Evolutionary conservation across 2,797 vertebrate species (phyloP), one percentile per base, ranked within the genome.

Genomic region (Botia almorhae): DNA sequence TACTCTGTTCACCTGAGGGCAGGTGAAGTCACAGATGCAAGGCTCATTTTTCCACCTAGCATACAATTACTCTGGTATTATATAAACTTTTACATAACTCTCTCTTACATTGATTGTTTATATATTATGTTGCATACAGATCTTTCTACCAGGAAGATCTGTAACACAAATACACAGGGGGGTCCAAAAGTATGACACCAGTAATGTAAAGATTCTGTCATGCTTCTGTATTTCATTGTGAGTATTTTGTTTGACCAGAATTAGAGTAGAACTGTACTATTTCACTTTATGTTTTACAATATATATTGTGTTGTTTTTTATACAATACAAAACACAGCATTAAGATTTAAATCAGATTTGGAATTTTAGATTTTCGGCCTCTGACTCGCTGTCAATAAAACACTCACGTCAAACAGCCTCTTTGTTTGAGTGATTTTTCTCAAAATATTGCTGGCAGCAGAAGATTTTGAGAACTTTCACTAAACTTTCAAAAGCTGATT

Each of bases 401-500:
- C 43, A 17, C 61, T n/a, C 61, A 64, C 33, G 6, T 64, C 61
- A 63, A 36, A 33, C 60, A 12, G 26, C 26, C 5, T 58, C 6
- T 51, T 70, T 69, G 21, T 16, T 36, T 36, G 26, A 19, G 13
- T 39, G 12, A 53, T 56, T 76, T 63, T 14, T 58, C n/a, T 55
- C 11, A 64, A 76, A 80, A 56, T 33, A 39, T 19, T 64, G 26
- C 13, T 16, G 70, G 36, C 63, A 69, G 64, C 12, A 21, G 26
- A 29, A 5, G 21, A 10, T 19, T 64, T 70, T 61, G 46, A 80
- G 75, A 85, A 80, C 64, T 67, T 82, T 75, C 65, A 70, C 46
- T 81, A 84, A 85, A 85, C 84, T 87, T 87, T 85, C 53, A 60
- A 81, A 74, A 81, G 36, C 71, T 81, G 56, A 82, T 85, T 82